phyloP scores from a whole-genome alignment of 2,797 vertebrate genomes.

The Hypotaenidia philippensis region DNA sequence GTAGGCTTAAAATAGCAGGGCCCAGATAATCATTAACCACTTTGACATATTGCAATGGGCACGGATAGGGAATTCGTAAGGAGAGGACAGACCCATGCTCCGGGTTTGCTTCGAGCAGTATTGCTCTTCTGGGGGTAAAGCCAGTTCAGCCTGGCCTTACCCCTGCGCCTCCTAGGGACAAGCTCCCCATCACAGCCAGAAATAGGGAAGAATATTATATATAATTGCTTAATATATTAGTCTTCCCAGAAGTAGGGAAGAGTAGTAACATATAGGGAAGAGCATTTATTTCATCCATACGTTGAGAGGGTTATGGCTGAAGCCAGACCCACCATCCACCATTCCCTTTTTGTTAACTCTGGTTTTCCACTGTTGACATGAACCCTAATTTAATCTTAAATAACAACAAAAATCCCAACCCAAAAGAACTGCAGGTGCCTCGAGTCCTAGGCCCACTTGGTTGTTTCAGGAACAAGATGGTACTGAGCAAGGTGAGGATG shows the following conservation, averaged over 20 bases:
- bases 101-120: neutral
- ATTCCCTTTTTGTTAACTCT: neutral
- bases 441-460: neutral
- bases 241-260: neutral
- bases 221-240: neutral
- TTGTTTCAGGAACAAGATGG: neutral
- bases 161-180: neutral
- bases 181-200: neutral
- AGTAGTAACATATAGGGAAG: neutral
- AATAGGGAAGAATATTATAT: neutral
- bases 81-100: neutral
- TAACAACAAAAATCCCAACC: neutral
- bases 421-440: neutral
- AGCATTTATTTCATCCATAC: neutral
- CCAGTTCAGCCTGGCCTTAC: neutral
- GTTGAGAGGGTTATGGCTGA: neutral
- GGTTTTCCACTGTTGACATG: neutral
- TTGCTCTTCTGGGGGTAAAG: neutral
- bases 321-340: neutral
- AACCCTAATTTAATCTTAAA: neutral
- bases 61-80: neutral
- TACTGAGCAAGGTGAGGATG: neutral
- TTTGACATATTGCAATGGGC: neutral
- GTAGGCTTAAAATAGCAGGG: conserved; percentile 37
- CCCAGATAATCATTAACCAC: conserved; percentile 21